Base-by-base conservation (phyloP, 2,888 invertebrate genomes). In the Hedya salicella region DNA sequence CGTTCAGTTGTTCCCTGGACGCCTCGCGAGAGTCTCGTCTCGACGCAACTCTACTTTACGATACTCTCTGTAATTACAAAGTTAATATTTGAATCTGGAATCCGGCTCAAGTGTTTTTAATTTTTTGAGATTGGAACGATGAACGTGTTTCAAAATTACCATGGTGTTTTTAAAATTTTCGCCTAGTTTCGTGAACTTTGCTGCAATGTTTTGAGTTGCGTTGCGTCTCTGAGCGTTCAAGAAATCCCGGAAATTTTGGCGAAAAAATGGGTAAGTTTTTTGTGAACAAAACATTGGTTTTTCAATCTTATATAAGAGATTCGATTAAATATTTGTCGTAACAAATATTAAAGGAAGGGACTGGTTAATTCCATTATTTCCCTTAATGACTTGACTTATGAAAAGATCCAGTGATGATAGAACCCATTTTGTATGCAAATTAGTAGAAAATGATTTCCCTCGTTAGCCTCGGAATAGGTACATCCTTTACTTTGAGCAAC, bases 1-100 rank as follows among this genome's bases (percentile, higher is more conserved):
- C 62, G 30, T n/a, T 5, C 50, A 62, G 62, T 62, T 25, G 36
- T 25, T 62, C 53, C 14, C 36, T 53, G 62, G 62, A 46, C 62
- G 62, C 46, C 3, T 19, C 36, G 46, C 14, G 62, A 39, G 53
- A 2, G 11, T 0, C 32, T 21, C 62, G 53, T 17, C 16, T 44
- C 44, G 17, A 32, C 32, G 57, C 52, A 44, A 49, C 63, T 63
- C 52, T 6, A 25, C 11, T 39, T 56, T 39, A 19, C 48, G 59
- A 49, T 46, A 59, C 16, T 49, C 48, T 17, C 19, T 48, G 62
- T 30, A 30, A 42, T 25, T 13, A 4, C 9, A 60, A 49, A 60
- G 36, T 62, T 21, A 3, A 14, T 25, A 53, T 50, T 57, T 25
- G n/a, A 32, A 19, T 46, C 16, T 21, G 1, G 8, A 44, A 16